Evolutionary conservation across 2,888 invertebrate species (phyloP), one percentile per base, ranked within the genome.

Genomic region (Eremobia ochroleuca): DNA sequence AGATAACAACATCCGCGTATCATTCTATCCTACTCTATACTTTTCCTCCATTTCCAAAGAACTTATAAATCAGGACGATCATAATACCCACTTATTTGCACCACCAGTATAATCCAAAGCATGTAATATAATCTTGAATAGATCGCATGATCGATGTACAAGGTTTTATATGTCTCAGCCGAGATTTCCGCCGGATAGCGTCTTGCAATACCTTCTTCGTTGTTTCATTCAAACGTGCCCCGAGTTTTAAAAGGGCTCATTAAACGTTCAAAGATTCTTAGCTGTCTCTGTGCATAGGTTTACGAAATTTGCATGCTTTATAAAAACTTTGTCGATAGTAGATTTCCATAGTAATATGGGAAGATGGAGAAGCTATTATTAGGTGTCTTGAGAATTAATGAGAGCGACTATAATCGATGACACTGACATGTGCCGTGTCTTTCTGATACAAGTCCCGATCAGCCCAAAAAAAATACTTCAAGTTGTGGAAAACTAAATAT

Each of bases 171-270:
- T 91, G 90, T 92, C 91, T 91, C 90, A 91, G 90, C 88, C 85
- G 89, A 89, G 85, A 91, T 93, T 92, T 95, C 95, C 96, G 94
- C 88, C 94, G 95, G 94, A 94, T 93, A 94, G 92, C 69, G 78
- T 92, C 93, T 93, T 87, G 90, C 91, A 84, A 92, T 92, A 89
- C 89, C 91, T 88, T 92, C 90, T 90, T 91, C 88, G 92, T 92
- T 91, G 91, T 92, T 91, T 92, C 90, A 92, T 91, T 92, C 88
- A 87, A 90, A 90, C 95, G 95, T 95, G 95, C 90, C 88, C 87
- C 79, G 95, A 87, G 91, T 95, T 92, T 93, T 93, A 94, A 95
- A 93, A 92, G 91, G 90, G 82, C 92, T 92, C 91, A 93, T 95
- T 92, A 92, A 91, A 86, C 79, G 78, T 70, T 81, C 61, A 77